Conservation (phyloP, 1,140 invertebrate species). For the Brachionus rotundiformis region DNA sequence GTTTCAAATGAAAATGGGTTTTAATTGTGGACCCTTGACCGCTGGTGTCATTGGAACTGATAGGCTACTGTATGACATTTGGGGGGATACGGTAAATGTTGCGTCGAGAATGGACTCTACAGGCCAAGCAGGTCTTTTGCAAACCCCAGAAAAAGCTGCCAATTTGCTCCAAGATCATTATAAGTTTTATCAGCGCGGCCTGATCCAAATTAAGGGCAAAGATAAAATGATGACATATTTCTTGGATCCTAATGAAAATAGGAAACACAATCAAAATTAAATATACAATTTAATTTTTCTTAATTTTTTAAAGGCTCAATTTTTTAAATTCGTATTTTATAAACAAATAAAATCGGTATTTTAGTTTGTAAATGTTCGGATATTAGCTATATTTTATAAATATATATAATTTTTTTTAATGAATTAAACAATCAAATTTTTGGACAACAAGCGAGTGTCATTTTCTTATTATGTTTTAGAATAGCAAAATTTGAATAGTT, state of each 20-base stretch:
- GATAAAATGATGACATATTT: conserved; percentile 70
- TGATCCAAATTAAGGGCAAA: conserved; percentile 64
- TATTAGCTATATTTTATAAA: not conserved
- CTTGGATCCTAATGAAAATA: conserved; percentile 55
- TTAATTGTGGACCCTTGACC: conserved; percentile 79
- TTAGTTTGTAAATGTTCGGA: conserved; percentile 36
- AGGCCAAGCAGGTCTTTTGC: conserved; percentile 68
- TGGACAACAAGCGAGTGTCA: not conserved
- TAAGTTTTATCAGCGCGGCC: conserved; percentile 63
- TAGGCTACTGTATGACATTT: conserved; percentile 94
- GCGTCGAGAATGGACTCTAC: conserved; percentile 87
- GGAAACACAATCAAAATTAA: conserved; percentile 43
- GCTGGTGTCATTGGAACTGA: conserved; percentile 93
- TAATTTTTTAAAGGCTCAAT: not conserved
- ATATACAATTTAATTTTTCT: not conserved
- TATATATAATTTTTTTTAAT: conserved; percentile 9
- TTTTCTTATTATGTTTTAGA: not conserved
- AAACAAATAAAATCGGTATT: conserved; percentile 39
- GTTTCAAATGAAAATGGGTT: conserved; percentile 76
- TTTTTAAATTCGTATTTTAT: conserved; percentile 2
- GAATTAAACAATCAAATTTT: conserved; percentile 7
- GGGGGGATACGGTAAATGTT: conserved; percentile 97
- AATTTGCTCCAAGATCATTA: conserved; percentile 67
- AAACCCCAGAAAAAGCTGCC: conserved; percentile 57
- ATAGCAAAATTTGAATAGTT: not conserved